These are phyloP conservation scores for Spodoptera litura DNA, from an alignment of 1,140 invertebrate genomes.

Conservation along the genomic window DNA sequence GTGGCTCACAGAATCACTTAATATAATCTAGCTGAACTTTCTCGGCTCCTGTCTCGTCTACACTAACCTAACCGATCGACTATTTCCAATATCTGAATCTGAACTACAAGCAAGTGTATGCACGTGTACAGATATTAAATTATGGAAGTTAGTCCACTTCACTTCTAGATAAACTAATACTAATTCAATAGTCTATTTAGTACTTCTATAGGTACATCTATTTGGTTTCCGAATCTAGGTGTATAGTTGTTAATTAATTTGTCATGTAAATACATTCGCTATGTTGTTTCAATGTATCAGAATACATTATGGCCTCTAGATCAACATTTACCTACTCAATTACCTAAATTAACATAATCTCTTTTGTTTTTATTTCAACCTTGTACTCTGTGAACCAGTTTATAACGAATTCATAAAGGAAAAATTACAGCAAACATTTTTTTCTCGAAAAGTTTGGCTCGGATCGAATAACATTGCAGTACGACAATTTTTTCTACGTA, in stretches of 20 bases:
- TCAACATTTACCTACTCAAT: constrained; percentile 11
- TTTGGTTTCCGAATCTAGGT: neutral
- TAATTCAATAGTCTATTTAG: no score
- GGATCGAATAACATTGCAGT: no score
- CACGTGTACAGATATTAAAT: neutral
- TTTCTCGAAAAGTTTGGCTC: no score
- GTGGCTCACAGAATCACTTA: no score
- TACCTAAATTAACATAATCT: neutral
- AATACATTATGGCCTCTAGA: constrained; percentile 6
- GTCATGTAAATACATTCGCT: neutral
- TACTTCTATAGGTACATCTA: neutral
- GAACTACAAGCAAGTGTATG: no score
- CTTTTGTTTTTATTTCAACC: neutral
- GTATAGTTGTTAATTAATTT: constrained; percentile 1
- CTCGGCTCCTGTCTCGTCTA: no score
- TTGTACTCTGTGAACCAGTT: neutral
- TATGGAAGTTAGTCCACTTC: neutral
- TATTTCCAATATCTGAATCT: no score
- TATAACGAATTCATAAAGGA: neutral
- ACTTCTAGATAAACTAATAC: no score
- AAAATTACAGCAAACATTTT: no score
- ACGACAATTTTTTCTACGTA: no score
- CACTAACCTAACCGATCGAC: no score
- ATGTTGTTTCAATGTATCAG: constrained; percentile 12
- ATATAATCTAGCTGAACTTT: no score